Evolutionary conservation across 1,140 invertebrate species (phyloP).

Genomic region (Pemphigus obesinymphae): DNA sequence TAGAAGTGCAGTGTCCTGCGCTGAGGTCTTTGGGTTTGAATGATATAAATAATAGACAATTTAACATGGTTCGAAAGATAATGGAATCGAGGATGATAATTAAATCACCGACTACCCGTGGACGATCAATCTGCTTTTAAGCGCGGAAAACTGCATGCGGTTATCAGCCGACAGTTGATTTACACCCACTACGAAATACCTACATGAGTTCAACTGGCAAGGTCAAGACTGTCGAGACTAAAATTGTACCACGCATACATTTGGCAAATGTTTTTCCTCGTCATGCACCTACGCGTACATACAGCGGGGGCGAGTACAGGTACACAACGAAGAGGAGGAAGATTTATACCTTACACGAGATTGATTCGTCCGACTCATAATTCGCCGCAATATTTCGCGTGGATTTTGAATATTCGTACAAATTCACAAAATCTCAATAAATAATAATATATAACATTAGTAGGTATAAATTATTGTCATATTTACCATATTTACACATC

Average conservation of each 20-base stretch:
- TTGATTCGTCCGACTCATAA: not conserved
- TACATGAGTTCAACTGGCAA: not conserved
- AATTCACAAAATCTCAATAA: not conserved
- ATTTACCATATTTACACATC: too few species aligned
- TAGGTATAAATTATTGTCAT: too few species aligned
- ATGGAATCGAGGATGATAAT: too few species aligned
- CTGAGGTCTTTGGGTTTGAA: too few species aligned
- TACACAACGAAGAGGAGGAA: not conserved
- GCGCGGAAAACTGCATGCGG: too few species aligned
- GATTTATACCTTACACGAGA: not conserved
- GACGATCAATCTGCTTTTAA: too few species aligned
- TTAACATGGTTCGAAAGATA: too few species aligned
- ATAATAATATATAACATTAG: not conserved
- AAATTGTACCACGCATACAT: slow-evolving; percentile 1
- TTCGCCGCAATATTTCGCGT: not conserved
- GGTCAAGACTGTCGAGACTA: not conserved
- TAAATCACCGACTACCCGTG: too few species aligned
- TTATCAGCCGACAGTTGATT: not conserved
- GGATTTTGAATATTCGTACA: not conserved
- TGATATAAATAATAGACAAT: too few species aligned
- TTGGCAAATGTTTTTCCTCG: not conserved
- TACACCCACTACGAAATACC: not conserved
- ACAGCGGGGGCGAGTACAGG: not conserved
- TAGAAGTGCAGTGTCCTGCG: too few species aligned
- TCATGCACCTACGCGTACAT: not conserved